Conservation (phyloP, 2,113 vertebrate genomes). For the Dicentrarchus labrax region DNA sequence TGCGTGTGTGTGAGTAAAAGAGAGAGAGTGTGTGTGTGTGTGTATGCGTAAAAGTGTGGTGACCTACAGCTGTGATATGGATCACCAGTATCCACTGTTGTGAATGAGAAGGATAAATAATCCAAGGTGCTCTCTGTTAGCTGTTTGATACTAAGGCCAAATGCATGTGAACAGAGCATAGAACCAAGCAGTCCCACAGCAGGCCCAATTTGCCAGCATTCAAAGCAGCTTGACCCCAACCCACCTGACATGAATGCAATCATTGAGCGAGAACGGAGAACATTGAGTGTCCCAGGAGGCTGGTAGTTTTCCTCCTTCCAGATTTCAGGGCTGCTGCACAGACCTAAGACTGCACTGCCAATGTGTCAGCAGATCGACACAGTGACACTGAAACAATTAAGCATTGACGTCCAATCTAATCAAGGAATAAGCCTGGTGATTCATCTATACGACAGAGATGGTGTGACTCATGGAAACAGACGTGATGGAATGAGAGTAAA, state of each 20-base stretch:
- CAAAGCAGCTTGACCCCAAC: slow-evolving; percentile 61
- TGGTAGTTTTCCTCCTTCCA: slow-evolving; percentile 42
- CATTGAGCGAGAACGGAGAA: slow-evolving; percentile 59
- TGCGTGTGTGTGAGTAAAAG: not conserved
- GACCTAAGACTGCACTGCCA: slow-evolving; percentile 1
- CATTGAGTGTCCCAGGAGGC: slow-evolving; percentile 40
- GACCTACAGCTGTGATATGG: slow-evolving; percentile 72
- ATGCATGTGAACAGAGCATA: slow-evolving; percentile 47
- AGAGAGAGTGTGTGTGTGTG: not conserved
- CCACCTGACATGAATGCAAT: slow-evolving; percentile 61
- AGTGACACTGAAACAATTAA: slow-evolving; percentile 49
- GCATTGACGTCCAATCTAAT: slow-evolving; percentile 43
- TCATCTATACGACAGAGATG: slow-evolving; percentile 30
- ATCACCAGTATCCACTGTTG: slow-evolving; percentile 62
- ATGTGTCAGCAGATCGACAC: slow-evolving; percentile 5
- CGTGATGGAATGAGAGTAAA: slow-evolving; percentile 52
- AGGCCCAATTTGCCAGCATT: slow-evolving; percentile 69
- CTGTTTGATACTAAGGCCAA: slow-evolving; percentile 70
- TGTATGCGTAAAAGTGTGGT: slow-evolving; percentile 18
- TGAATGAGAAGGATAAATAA: slow-evolving; percentile 69
- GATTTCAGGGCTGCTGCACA: slow-evolving; percentile 44
- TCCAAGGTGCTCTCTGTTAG: slow-evolving; percentile 63
- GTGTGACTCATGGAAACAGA: slow-evolving; percentile 69
- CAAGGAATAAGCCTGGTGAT: slow-evolving; percentile 35
- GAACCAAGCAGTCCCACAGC: slow-evolving; percentile 39